These are phyloP conservation scores for Dendrolimus punctatus DNA, from an alignment of 1,140 invertebrate species.

Conservation along the genomic window DNA sequence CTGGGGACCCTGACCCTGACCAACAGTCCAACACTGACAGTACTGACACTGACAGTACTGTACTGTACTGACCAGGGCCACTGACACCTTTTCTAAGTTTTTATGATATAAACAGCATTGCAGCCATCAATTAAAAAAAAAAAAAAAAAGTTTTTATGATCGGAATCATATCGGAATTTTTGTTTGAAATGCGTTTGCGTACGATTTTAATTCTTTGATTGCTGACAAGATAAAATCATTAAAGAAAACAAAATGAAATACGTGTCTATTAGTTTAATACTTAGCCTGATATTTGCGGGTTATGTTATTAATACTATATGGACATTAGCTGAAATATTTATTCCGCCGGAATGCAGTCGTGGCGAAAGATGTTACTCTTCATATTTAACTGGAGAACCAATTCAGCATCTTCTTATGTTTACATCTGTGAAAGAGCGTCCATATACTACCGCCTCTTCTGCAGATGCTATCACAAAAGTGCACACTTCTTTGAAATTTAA, in stretches of 20 bases:
- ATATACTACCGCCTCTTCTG: conserved; percentile 34
- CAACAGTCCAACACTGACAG: too few species aligned
- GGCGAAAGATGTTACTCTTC: conserved; percentile 75
- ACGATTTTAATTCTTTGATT: neutral
- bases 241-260: conserved; percentile 41
- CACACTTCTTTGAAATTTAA: conserved; percentile 70
- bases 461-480: conserved; percentile 46
- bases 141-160: too few species aligned
- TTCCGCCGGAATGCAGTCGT: conserved; percentile 77
- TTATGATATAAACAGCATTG: too few species aligned
- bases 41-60: too few species aligned
- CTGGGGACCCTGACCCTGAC: too few species aligned
- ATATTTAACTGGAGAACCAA: conserved; percentile 72
- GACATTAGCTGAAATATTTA: conserved; percentile 80
- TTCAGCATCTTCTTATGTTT: conserved; percentile 74
- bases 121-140: too few species aligned
- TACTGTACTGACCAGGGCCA: too few species aligned
- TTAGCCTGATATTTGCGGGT: conserved; percentile 77
- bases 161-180: too few species aligned
- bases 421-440: conserved; percentile 71
- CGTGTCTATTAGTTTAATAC: conserved; percentile 71
- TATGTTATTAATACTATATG: conserved; percentile 84
- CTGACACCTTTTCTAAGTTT: too few species aligned
- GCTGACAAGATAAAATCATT: neutral
- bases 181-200: neutral